These are phyloP conservation scores for Urocolius indicus DNA, from an alignment of 2,113 vertebrate species.

Conservation along the genomic window DNA sequence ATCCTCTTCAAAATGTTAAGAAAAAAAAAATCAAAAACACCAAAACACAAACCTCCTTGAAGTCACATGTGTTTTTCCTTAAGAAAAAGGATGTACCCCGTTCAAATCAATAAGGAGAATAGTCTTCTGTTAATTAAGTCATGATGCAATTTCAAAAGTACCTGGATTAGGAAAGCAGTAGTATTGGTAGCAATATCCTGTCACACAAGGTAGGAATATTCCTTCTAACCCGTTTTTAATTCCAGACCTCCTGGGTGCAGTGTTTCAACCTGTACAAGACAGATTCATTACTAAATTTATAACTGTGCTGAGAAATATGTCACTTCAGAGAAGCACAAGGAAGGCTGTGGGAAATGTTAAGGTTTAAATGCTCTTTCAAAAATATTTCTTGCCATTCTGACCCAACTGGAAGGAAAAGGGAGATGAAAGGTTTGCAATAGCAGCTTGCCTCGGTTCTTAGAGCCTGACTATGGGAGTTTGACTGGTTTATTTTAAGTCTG, in stretches of 20 bases:
- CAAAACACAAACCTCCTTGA: neutral
- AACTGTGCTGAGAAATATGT: neutral
- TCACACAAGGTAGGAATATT: neutral
- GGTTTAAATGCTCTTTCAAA: conserved; percentile 8
- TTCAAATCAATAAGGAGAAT: neutral
- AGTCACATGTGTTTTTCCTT: conserved; percentile 5
- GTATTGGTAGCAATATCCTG: neutral
- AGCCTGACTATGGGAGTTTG: conserved; percentile 19
- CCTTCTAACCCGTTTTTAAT: neutral
- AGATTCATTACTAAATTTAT: conserved; percentile 11
- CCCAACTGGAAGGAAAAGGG: neutral
- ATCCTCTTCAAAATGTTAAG: neutral
- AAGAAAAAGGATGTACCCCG: neutral
- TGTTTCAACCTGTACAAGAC: neutral
- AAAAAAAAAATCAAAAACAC: neutral
- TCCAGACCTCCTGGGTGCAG: neutral
- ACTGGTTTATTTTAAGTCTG: conserved; percentile 62
- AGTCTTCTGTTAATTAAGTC: neutral
- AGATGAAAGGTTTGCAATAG: neutral
- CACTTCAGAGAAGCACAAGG: neutral
- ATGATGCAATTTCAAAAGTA: neutral
- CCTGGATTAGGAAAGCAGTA: neutral
- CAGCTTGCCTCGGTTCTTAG: neutral
- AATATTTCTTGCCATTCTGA: neutral
- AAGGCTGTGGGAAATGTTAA: neutral